phyloP scores from a whole-genome alignment of 2,113 vertebrate species.

The Etia nguti region DNA sequence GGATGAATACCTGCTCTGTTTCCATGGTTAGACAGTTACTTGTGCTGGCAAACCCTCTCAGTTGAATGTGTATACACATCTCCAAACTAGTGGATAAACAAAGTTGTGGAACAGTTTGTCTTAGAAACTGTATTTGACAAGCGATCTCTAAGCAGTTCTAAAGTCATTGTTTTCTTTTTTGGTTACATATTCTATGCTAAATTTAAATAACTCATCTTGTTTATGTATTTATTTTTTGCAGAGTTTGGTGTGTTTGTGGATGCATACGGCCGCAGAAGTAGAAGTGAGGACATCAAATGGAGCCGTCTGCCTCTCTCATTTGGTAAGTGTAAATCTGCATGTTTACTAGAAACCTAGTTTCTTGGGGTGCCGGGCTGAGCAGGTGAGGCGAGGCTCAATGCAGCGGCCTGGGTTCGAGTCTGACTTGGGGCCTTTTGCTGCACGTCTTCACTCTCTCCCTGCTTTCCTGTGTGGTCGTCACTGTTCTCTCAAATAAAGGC shows the following conservation, averaged over 20 bases:
- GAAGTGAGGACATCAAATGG: slow-evolving; percentile 96
- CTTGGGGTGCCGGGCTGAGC: background rate
- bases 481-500: background rate
- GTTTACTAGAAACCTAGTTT: background rate
- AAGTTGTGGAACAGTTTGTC: background rate
- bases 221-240: slow-evolving; percentile 41
- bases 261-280: slow-evolving; percentile 90
- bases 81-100: background rate
- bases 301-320: slow-evolving; percentile 95
- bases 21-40: slow-evolving; percentile 80
- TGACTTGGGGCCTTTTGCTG: background rate
- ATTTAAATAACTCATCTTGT: background rate
- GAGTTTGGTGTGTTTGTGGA: slow-evolving; percentile 99
- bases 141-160: background rate
- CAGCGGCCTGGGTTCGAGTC: background rate
- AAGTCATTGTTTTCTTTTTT: background rate
- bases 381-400: background rate
- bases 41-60: background rate
- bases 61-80: background rate
- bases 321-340: slow-evolving; percentile 68
- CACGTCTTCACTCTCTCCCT: background rate
- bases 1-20: slow-evolving; percentile 96
- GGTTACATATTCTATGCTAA: background rate
- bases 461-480: background rate
- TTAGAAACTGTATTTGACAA: background rate